Conservation (phyloP, 2,888 invertebrate species). For the Drosophila suboccidentalis region DNA sequence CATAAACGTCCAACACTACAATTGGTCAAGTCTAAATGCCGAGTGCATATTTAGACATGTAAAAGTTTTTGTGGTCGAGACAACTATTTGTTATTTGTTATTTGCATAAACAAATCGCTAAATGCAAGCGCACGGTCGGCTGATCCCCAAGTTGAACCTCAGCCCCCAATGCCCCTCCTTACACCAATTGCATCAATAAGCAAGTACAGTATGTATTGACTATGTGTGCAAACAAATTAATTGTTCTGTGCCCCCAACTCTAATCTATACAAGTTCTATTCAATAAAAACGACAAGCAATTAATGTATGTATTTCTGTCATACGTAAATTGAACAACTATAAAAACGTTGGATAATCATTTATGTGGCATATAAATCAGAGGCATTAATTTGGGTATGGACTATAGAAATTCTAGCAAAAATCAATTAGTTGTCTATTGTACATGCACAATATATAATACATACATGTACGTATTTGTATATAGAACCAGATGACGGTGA, state of each 20-base stretch:
- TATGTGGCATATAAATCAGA: slow-evolving; percentile 5
- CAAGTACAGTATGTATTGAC: slow-evolving; percentile 7
- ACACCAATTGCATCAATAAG: background rate
- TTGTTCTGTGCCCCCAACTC: background rate
- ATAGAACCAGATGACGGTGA: slow-evolving; percentile 61
- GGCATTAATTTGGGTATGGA: slow-evolving; percentile 16
- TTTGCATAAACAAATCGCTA: slow-evolving; percentile 59
- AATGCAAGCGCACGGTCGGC: slow-evolving; percentile 37
- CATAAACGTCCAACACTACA: slow-evolving; percentile 22
- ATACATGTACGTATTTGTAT: slow-evolving; percentile 1
- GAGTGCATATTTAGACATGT: slow-evolving; percentile 25
- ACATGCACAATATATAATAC: slow-evolving; percentile 11
- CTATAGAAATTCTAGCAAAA: slow-evolving; percentile 40
- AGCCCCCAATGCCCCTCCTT: background rate
- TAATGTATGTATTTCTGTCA: background rate
- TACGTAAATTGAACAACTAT: background rate
- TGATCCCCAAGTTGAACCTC: slow-evolving; percentile 13
- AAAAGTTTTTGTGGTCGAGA: slow-evolving; percentile 24
- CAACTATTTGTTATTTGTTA: slow-evolving; percentile 20
- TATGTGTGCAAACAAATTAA: background rate
- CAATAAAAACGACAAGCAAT: background rate
- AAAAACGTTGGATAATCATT: slow-evolving; percentile 1
- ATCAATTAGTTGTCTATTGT: slow-evolving; percentile 57
- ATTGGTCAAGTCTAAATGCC: slow-evolving; percentile 12
- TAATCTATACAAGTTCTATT: background rate